phyloP scores from a whole-genome alignment of 2,888 invertebrate genomes.

The Pycnomerus fuliginosus region DNA sequence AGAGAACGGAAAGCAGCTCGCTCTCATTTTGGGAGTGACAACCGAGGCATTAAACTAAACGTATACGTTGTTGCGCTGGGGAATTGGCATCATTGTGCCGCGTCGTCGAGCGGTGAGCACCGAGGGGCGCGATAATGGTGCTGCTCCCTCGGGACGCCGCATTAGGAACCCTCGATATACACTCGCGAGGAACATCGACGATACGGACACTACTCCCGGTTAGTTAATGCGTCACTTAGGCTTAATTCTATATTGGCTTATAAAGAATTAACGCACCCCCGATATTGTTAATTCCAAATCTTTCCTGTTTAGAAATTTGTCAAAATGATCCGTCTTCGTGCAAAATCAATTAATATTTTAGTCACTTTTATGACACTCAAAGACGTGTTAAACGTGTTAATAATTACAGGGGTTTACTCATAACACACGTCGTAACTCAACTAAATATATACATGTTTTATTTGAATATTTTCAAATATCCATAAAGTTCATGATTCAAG shows the following conservation, averaged over 20 bases:
- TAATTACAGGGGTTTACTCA: slow-evolving; percentile 25
- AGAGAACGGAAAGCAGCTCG: slow-evolving; percentile 16
- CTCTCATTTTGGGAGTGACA: slow-evolving; percentile 44
- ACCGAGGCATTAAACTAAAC: slow-evolving; percentile 52
- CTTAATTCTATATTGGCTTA: slow-evolving; percentile 40
- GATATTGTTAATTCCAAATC: too few species aligned
- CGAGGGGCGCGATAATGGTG: slow-evolving; percentile 52
- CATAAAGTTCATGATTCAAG: slow-evolving; percentile 20
- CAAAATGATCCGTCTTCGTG: too few species aligned
- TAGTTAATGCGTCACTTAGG: slow-evolving; percentile 43
- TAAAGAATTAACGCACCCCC: slow-evolving; percentile 36
- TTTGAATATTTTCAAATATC: slow-evolving; percentile 21
- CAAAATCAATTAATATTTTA: slow-evolving; percentile 20
- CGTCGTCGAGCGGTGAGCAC: slow-evolving; percentile 41
- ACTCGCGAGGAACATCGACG: slow-evolving; percentile 34
- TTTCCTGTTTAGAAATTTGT: slow-evolving; percentile 17
- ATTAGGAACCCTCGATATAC: slow-evolving; percentile 40
- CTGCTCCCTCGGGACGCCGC: slow-evolving; percentile 49
- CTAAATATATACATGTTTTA: slow-evolving; percentile 23
- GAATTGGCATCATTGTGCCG: slow-evolving; percentile 51
- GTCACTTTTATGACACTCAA: slow-evolving; percentile 17
- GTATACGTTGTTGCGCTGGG: slow-evolving; percentile 51
- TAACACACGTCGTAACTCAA: slow-evolving; percentile 22
- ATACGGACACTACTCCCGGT: slow-evolving; percentile 33
- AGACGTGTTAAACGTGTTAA: slow-evolving; percentile 22